These are phyloP conservation scores for Drosophila oshimai DNA, from an alignment of 1,140 invertebrate genomes.

Conservation along the genomic window DNA sequence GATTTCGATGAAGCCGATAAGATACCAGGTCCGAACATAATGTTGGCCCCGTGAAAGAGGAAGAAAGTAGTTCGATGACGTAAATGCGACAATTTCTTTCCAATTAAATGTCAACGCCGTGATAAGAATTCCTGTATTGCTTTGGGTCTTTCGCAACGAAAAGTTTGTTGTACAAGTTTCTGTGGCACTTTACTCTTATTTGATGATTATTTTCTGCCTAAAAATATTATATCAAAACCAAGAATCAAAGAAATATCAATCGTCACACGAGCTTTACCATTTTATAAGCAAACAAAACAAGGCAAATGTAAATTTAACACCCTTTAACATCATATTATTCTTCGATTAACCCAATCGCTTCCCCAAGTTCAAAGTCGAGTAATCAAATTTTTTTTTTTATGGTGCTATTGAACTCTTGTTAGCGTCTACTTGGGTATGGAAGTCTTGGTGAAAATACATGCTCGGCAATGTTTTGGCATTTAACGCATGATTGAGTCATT, in stretches of 20 bases:
- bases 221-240: not conserved
- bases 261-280: too few relatives aligned
- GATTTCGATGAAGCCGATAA: slow-evolving; percentile 39
- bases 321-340: not conserved
- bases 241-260: too few relatives aligned
- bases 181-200: not conserved
- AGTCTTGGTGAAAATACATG: slow-evolving; percentile 10
- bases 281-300: not conserved
- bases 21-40: slow-evolving; percentile 5
- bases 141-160: slow-evolving; percentile 46
- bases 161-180: slow-evolving; percentile 32
- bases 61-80: slow-evolving; percentile 58
- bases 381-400: slow-evolving; percentile 23
- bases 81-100: slow-evolving; percentile 53
- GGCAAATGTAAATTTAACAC: too few relatives aligned
- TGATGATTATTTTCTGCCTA: too few relatives aligned
- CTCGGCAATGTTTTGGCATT: slow-evolving; percentile 32
- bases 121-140: slow-evolving; percentile 27
- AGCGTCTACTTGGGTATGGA: slow-evolving; percentile 1
- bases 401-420: slow-evolving; percentile 59
- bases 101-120: slow-evolving; percentile 26
- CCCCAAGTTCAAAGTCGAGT: slow-evolving; percentile 58
- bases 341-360: slow-evolving; percentile 4
- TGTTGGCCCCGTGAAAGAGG: slow-evolving; percentile 7
- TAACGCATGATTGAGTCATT: slow-evolving; percentile 57